These are phyloP conservation scores for Steromphala cineraria DNA, from an alignment of 2,888 invertebrate species.

Conservation along the genomic window DNA sequence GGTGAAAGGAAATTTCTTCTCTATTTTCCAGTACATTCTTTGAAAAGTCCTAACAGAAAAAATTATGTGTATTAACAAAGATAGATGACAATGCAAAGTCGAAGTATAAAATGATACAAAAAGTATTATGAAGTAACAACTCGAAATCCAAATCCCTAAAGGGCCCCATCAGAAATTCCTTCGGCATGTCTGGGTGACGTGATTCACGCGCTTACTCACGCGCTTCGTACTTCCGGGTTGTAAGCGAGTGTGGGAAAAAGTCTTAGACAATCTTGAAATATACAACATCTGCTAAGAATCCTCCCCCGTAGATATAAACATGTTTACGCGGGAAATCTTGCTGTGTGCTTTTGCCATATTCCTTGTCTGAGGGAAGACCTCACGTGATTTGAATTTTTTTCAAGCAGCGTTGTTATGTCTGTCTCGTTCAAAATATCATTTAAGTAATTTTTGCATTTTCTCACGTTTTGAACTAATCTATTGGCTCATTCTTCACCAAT, in stretches of 20 bases:
- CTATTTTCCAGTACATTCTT: too few relatives aligned
- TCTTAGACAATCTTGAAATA: slow-evolving; percentile 6
- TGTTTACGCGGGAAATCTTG: slow-evolving; percentile 4
- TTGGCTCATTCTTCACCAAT: background rate
- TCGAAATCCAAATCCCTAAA: background rate
- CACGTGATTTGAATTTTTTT: background rate
- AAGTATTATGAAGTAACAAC: too few relatives aligned
- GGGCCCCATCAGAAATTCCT: background rate
- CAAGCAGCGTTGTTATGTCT: background rate
- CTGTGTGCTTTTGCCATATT: background rate
- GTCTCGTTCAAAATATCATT: background rate
- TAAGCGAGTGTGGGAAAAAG: slow-evolving; percentile 10
- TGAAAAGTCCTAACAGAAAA: too few relatives aligned
- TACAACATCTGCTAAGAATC: background rate
- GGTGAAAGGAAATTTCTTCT: background rate
- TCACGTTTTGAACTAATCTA: background rate
- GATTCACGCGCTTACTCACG: slow-evolving; percentile 10
- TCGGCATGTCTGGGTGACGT: background rate
- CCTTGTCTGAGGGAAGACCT: background rate
- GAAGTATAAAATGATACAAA: too few relatives aligned
- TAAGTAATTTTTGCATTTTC: slow-evolving; percentile 1
- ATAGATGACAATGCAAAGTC: too few relatives aligned
- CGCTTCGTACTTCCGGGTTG: slow-evolving; percentile 5
- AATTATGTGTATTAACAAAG: too few relatives aligned
- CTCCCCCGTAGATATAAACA: slow-evolving; percentile 8